Conservation (phyloP, 2,888 invertebrate genomes). For the Cheilosia variabilis region DNA sequence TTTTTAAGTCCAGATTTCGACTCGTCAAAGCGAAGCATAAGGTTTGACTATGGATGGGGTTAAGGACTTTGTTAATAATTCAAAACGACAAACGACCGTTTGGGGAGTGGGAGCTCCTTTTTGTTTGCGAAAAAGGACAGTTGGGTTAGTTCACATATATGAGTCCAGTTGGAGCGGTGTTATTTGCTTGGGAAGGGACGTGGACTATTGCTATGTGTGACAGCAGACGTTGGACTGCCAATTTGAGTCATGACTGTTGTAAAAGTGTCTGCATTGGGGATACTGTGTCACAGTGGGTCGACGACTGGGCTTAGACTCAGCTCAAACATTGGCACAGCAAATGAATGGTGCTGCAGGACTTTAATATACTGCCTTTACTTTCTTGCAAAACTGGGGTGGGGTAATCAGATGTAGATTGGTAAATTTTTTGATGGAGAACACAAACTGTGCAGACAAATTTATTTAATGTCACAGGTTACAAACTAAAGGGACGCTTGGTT, state of each 20-base stretch:
- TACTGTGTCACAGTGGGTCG: conserved; percentile 3
- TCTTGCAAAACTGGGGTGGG: too few relatives aligned
- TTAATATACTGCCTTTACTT: too few relatives aligned
- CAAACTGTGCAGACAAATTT: too few relatives aligned
- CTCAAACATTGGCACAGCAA: too few relatives aligned
- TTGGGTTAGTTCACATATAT: background rate
- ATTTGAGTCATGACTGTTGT: conserved; percentile 40
- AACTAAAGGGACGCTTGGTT: too few relatives aligned
- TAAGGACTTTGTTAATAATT: conserved; percentile 60
- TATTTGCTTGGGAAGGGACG: conserved; percentile 33
- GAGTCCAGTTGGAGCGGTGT: background rate
- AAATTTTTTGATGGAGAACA: too few relatives aligned
- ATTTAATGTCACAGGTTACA: too few relatives aligned
- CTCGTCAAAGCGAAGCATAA: conserved; percentile 4
- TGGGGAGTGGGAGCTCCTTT: conserved; percentile 32
- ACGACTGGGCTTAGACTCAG: background rate
- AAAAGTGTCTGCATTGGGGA: conserved; percentile 12
- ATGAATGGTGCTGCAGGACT: too few relatives aligned
- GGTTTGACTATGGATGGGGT: conserved; percentile 1
- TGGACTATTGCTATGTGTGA: conserved; percentile 3
- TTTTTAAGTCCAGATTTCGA: conserved; percentile 1
- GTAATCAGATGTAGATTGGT: too few relatives aligned
- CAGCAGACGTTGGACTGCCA: conserved; percentile 36
- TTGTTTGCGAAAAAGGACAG: conserved; percentile 37
- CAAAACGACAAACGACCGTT: conserved; percentile 33